A percentile compares a stretch with the other conserved stretches of the same genome.
phyloP scores from a whole-genome alignment of 2,113 vertebrate species.

The Dromiciops gliroides region DNA sequence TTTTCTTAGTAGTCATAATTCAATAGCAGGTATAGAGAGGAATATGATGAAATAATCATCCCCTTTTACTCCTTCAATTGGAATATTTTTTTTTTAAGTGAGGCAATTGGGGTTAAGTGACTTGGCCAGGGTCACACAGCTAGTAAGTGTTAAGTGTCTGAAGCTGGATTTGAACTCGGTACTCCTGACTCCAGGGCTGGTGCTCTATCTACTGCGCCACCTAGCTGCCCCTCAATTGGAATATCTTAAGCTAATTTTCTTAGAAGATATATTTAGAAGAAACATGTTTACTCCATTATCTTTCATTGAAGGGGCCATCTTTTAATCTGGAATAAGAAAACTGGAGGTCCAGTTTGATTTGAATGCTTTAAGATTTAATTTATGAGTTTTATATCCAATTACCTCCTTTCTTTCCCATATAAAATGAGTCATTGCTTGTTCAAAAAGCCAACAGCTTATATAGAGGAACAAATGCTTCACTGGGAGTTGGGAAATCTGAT shows the following conservation, averaged over 20 bases:
- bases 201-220: no score
- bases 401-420: background rate
- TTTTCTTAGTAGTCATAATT: conserved; percentile 18
- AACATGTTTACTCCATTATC: conserved; percentile 17
- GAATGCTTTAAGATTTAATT: conserved; percentile 33
- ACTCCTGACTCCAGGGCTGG: no score
- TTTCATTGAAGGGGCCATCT: conserved; percentile 15
- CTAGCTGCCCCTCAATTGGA: conserved; percentile 20
- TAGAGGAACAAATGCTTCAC: background rate
- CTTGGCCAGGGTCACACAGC: no score
- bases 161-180: no score
- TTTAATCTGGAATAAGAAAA: conserved; percentile 32
- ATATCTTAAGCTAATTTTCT: conserved; percentile 36
- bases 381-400: conserved; percentile 27
- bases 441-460: conserved; percentile 19
- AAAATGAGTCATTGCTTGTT: conserved; percentile 20
- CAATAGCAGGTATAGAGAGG: conserved; percentile 30
- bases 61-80: conserved; percentile 13
- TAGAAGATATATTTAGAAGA: conserved; percentile 27
- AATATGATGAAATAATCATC: conserved; percentile 6
- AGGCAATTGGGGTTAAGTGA: no score
- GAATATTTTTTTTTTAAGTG: no score
- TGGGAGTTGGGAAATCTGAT: background rate
- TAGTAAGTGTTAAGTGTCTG: no score
- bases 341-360: conserved; percentile 20